Percentiles rank a stretch among this genome's conserved stretches.
Evolutionary conservation across 2,797 vertebrate species (phyloP).

Genomic region (Ceryle rudis): DNA sequence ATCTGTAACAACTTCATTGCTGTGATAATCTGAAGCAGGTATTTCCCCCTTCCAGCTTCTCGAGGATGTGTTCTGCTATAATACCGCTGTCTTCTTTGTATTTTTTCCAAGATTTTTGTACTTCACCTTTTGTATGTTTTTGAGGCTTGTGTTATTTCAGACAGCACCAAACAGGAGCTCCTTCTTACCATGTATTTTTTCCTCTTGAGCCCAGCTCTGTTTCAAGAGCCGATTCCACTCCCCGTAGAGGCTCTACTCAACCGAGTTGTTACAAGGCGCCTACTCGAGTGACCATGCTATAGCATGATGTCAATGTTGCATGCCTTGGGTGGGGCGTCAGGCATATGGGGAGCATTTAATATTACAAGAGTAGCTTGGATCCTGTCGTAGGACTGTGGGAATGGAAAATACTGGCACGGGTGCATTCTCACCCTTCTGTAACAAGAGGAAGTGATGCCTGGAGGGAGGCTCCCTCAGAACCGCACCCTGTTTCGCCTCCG

Average conservation of each 20-base stretch:
- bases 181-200: neutral
- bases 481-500: rapidly evolving
- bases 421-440: neutral
- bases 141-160: neutral
- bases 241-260: rapidly evolving
- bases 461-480: neutral
- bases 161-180: neutral
- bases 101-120: neutral
- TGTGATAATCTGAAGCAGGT: neutral
- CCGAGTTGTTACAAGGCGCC: neutral
- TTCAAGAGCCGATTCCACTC: neutral
- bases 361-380: neutral
- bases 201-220: neutral
- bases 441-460: slow-evolving; percentile 19
- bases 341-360: neutral
- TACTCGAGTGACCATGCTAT: neutral
- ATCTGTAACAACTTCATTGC: neutral
- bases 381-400: neutral
- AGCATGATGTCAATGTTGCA: neutral
- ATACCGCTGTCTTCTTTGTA: neutral
- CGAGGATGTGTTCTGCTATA: neutral
- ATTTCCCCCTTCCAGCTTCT: neutral
- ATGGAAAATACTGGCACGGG: neutral
- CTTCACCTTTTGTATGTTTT: neutral
- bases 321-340: neutral